Evolutionary conservation across 2,888 invertebrate genomes (phyloP), one percentile per base, ranked within the genome.

Genomic region (Spilosoma lubricipeda): DNA sequence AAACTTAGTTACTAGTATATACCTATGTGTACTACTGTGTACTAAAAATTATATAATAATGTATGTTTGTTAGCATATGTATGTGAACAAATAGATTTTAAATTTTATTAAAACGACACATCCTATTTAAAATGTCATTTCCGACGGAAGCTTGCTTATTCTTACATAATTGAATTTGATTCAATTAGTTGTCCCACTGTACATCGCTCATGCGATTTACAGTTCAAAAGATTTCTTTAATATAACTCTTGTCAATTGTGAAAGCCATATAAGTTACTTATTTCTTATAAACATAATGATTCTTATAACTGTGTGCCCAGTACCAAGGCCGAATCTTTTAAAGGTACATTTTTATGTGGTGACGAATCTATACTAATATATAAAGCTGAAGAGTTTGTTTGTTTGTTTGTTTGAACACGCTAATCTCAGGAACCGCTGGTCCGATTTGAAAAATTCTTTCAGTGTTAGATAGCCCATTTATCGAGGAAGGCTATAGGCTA

Each of bases 121-220:
- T 90, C 89, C 89, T 91, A 45, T 82, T 89, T 88, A 81, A 74
- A 75, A 59, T 52, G 68, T 71, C 65, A 78, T 82, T 88, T 92
- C 92, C 92, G 88, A 82, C 87, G 87, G 89, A 89, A 85, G 73
- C 65, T 56, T 59, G 72, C 82, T 81, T 86, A 82, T 87, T 87
- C 90, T 90, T 87, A 83, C 83, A 80, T 83, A 88, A 88, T 90
- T 90, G 89, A 89, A 90, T 90, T 89, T 89, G 86, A 89, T 89
- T 90, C 89, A 90, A 91, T 92, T 91, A 91, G 83, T 85, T 79
- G 77, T 71, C 45, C 56, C 74, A 67, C 67, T 72, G 66, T 77
- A 45, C 18, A 56, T 56, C 23, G 39, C 56, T 69, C 69, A 36
- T 59, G 18, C 67, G 63, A 73, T 72, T 73, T 64, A 30, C 23